These are phyloP conservation scores for Podilymbus podiceps DNA, from an alignment of 2,113 vertebrate genomes.

Conservation along the genomic window DNA sequence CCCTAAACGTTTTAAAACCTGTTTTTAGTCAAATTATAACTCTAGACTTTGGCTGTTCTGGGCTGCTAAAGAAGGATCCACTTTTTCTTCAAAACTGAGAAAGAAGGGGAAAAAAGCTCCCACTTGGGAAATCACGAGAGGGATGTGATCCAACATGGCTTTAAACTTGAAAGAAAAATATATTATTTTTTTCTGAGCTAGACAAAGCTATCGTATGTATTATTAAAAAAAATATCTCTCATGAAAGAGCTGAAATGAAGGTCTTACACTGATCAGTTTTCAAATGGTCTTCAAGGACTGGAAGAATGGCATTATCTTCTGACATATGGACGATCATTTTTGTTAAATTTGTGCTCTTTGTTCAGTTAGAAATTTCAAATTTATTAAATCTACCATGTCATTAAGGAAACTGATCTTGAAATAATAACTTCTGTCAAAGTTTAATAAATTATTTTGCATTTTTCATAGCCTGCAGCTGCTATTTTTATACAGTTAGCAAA, in stretches of 20 bases:
- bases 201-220: background rate
- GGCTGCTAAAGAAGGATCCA: background rate
- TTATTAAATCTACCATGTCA: background rate
- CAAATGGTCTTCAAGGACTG: background rate
- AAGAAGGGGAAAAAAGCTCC: background rate
- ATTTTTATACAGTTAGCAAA: no score
- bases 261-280: background rate
- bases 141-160: background rate
- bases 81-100: background rate
- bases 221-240: background rate
- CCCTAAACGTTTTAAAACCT: background rate
- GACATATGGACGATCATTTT: accelerated
- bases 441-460: background rate
- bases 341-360: background rate
- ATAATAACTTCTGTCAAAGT: background rate
- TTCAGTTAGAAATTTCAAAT: background rate
- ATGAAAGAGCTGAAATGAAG: background rate
- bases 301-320: background rate
- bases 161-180: background rate
- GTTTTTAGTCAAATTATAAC: background rate
- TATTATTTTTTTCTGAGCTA: background rate
- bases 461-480: no score
- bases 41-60: background rate
- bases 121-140: background rate
- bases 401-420: background rate